Evolutionary conservation across 92 coral and sea anemone genomes (phyloP).

Genomic region (Parazoanthus swiftii): DNA sequence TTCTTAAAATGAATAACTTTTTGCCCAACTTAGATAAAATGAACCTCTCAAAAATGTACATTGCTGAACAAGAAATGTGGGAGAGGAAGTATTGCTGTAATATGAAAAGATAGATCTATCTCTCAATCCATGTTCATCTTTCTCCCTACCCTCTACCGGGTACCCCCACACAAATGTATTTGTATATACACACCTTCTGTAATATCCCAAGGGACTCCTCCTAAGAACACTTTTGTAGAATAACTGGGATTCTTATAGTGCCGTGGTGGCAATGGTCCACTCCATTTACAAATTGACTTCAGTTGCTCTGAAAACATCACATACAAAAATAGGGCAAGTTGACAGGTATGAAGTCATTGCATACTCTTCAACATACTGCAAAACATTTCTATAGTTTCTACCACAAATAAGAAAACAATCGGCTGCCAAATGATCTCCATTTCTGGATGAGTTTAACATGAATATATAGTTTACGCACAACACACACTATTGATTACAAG

Average conservation of each 20-base stretch:
- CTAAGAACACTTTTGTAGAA: constrained; percentile 95
- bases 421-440: not conserved
- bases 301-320: constrained; percentile 54
- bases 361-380: not conserved
- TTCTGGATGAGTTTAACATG: too few species aligned
- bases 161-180: too few species aligned
- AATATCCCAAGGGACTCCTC: constrained; percentile 99
- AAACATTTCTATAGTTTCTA: not conserved
- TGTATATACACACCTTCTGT: constrained; percentile 80
- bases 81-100: too few species aligned
- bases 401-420: not conserved
- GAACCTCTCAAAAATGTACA: too few species aligned
- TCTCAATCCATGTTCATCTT: not conserved
- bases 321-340: not conserved
- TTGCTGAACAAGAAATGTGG: too few species aligned
- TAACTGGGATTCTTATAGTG: constrained; percentile 96
- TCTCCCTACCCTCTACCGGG: not conserved
- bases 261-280: constrained; percentile 96
- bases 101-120: too few species aligned
- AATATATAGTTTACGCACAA: too few species aligned
- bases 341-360: not conserved
- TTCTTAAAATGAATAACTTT: too few species aligned
- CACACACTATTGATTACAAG: too few species aligned
- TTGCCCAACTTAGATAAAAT: too few species aligned
- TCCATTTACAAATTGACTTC: constrained; percentile 91